phyloP scores from a whole-genome alignment of 2,888 invertebrate species.

The Drosophila subquinaria region DNA sequence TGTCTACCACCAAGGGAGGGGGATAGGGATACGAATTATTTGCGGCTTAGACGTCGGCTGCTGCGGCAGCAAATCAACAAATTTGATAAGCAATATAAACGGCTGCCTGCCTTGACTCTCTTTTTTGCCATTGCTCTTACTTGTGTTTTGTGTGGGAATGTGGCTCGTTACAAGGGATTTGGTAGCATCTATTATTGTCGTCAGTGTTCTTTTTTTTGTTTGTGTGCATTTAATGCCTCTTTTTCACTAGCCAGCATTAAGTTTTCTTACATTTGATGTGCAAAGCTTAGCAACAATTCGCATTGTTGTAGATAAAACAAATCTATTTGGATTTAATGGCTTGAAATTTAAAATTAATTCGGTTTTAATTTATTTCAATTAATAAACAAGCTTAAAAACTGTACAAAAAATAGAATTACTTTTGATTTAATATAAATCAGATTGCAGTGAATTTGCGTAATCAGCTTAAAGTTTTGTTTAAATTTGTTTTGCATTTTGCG shows the following conservation, averaged over 20 bases:
- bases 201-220: conserved; percentile 8
- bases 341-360: conserved; percentile 31
- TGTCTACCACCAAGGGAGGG: conserved; percentile 10
- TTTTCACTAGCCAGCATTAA: conserved; percentile 36
- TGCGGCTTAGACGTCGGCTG: conserved; percentile 69
- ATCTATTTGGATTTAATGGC: conserved; percentile 20
- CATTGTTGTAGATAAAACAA: conserved; percentile 32
- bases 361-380: conserved; percentile 17
- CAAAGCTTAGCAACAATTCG: conserved; percentile 18
- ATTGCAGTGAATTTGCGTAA: background rate
- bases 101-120: conserved; percentile 16
- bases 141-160: conserved; percentile 17
- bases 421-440: background rate
- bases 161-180: conserved; percentile 69
- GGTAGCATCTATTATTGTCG: conserved; percentile 45
- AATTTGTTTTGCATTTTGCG: conserved; percentile 59
- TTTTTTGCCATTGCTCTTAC: conserved; percentile 19
- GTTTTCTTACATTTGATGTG: conserved; percentile 37
- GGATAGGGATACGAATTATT: conserved; percentile 58
- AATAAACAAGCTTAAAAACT: background rate
- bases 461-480: conserved; percentile 38
- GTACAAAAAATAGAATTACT: no score
- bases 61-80: conserved; percentile 79
- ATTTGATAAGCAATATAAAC: conserved; percentile 81
- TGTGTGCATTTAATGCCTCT: conserved; percentile 29